Evolutionary conservation across 2,797 vertebrate species (phyloP), one percentile per base, ranked within the genome.

Genomic region (Novumbra hubbsi): DNA sequence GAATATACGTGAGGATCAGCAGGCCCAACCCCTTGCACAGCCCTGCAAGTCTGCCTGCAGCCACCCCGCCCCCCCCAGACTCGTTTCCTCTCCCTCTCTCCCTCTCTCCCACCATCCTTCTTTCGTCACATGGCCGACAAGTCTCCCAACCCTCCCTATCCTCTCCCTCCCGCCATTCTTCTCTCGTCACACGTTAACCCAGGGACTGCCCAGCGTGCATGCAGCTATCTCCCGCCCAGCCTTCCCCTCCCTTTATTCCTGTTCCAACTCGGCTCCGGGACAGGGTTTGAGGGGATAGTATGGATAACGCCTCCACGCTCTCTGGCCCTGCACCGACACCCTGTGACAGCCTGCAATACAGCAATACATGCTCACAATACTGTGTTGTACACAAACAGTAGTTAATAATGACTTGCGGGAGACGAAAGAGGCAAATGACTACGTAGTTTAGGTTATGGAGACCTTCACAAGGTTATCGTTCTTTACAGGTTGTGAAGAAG

Each of bases 1-100:
- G 88, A 92, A 92, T 92, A 92, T 87, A 91, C 80, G 82, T 92
- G 89, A 92, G 89, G 90, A 92, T 92, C 91, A 93, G 87, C 88
- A 91, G 90, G 71, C 75, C 84, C 85, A 78, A 84, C 81, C 80
- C 41, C 81, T 78, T 74, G 72, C 71, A 79, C 75, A 73, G 75
- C 77, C 60, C 71, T 72, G 70, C 68, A 68, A 38, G n/a, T 82
- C 84, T 81, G 38, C 74, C 71, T 84, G 80, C 65, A 48, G 75
- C 63, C 82, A 75, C 2, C 81, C 74, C n/a, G n/a, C 67, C 74
- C 74, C 67, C 49, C 41, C 71, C 45, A 57, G 57, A 69, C 65
- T 34, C 17, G 38, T 55, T 72, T 60, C 55, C 64, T 80, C 71
- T 32, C 17, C 30, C n/a, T n/a, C n/a, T 5, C 21, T 50, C 24